Evolutionary conservation across 2,113 vertebrate genomes (phyloP).

Genomic region (Perognathus longimembris): DNA sequence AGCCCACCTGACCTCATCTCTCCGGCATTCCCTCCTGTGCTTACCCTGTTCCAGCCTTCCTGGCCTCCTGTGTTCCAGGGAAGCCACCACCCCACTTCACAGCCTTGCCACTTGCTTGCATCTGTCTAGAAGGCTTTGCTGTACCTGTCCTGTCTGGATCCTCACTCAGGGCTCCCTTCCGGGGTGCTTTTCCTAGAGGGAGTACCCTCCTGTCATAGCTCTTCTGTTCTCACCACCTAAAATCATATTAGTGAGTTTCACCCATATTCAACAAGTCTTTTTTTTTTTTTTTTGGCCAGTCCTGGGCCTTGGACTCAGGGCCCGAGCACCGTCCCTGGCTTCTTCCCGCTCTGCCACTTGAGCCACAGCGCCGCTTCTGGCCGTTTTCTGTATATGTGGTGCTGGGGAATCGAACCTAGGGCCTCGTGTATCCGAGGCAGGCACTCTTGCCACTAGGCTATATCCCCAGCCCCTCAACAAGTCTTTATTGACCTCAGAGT

Average conservation of each 20-base stretch:
- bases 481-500: not conserved
- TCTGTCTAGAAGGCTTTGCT: not conserved
- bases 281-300: no score
- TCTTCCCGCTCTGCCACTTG: no score
- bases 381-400: no score
- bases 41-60: not conserved
- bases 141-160: not conserved
- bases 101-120: not conserved
- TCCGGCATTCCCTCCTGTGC: not conserved
- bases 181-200: not conserved
- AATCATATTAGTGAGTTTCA: not conserved
- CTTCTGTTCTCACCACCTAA: not conserved
- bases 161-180: not conserved
- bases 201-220: not conserved
- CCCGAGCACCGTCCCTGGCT: no score
- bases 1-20: not conserved
- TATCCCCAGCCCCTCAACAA: no score
- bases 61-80: not conserved
- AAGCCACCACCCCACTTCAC: not conserved
- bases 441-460: no score
- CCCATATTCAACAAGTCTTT: conserved; percentile 13
- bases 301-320: no score
- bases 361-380: no score
- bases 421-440: no score
- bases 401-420: no score